Base-by-base conservation (phyloP, 2,888 invertebrate genomes). In the Tridacna crocea region DNA sequence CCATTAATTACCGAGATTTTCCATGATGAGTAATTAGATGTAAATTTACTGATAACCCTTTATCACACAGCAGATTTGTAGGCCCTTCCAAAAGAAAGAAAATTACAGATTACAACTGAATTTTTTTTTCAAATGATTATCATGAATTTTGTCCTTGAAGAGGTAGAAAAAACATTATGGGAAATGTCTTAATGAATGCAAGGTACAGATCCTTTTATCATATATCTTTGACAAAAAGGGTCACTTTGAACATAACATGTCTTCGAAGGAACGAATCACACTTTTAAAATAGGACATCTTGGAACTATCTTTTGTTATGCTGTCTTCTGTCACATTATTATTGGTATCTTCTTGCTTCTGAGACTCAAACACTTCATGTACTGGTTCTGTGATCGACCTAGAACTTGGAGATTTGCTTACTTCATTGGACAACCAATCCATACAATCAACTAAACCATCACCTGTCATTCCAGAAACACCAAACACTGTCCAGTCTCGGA, bases 401-500 rank as follows among this genome's bases (percentile, higher is more conserved):
- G 8, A 36, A 8, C 36, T 4, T 36, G 2, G 2, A 8, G 8
- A 36, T 36, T 60, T 11, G n/a, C 22, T 58, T 11, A 74, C 26
- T 12, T 74, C 26, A 2, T 68, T 60, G 17, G 72, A 66, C 0
- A 89, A 58, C 89, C 89, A 89, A n/a, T 86, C 85, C 46, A 89
- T 36, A 26, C 80, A 83, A 26, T 88, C 89, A n/a, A 63, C 75
- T 12, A 89, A 65, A 3, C 89, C 89, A 15, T 83, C 82, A 0
- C 85, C 80, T 17, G 77, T 70, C 17, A 47, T 27, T 13, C 86
- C 86, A 70, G 82, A 61, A 11, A 83, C 75, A 13, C 85, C 78
- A 70, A 85, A 83, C 10, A 89, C 75, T 3, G 75, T 63, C 79
- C 82, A 88, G 13, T 17, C 60, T 26, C 77, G 58, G 0, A 51